Conservation (phyloP, 2,888 invertebrate species). For the Euplagia quadripunctaria region DNA sequence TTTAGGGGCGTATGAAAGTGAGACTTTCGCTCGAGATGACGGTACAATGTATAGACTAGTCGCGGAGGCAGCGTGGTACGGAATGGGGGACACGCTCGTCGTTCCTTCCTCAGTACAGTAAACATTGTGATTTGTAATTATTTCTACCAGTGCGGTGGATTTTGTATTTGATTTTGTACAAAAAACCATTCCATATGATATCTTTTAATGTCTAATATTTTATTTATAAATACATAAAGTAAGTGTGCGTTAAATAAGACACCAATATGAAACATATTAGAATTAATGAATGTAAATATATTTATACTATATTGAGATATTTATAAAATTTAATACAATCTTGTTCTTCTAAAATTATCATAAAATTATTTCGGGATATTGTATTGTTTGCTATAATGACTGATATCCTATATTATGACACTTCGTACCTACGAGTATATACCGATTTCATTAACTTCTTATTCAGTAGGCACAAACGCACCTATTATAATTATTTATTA, state of each 20-base stretch:
- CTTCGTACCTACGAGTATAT: slow-evolving; percentile 63
- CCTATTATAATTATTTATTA: slow-evolving; percentile 67
- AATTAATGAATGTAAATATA: slow-evolving; percentile 85
- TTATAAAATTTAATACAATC: slow-evolving; percentile 86
- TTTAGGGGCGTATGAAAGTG: slow-evolving; percentile 74
- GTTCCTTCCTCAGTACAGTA: slow-evolving; percentile 61
- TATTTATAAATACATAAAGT: slow-evolving; percentile 77
- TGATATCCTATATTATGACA: slow-evolving; percentile 67
- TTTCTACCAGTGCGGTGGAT: slow-evolving; percentile 78
- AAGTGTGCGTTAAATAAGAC: slow-evolving; percentile 86
- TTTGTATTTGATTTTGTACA: slow-evolving; percentile 85
- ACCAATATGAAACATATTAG: slow-evolving; percentile 85
- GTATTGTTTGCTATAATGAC: slow-evolving; percentile 74
- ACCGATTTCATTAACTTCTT: slow-evolving; percentile 62
- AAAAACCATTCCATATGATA: slow-evolving; percentile 85
- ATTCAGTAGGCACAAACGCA: slow-evolving; percentile 72
- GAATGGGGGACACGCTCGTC: slow-evolving; percentile 52
- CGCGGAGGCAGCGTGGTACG: slow-evolving; percentile 53
- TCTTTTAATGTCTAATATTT: slow-evolving; percentile 82
- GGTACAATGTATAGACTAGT: slow-evolving; percentile 85
- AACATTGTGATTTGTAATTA: slow-evolving; percentile 79
- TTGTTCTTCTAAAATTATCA: slow-evolving; percentile 85
- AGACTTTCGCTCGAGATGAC: slow-evolving; percentile 77
- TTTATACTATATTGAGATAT: slow-evolving; percentile 87
- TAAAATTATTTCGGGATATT: slow-evolving; percentile 76